Percentiles rank a stretch among this genome's conserved stretches.
phyloP scores from a whole-genome alignment of 2,888 invertebrate species.

The Brachyptera risi region DNA sequence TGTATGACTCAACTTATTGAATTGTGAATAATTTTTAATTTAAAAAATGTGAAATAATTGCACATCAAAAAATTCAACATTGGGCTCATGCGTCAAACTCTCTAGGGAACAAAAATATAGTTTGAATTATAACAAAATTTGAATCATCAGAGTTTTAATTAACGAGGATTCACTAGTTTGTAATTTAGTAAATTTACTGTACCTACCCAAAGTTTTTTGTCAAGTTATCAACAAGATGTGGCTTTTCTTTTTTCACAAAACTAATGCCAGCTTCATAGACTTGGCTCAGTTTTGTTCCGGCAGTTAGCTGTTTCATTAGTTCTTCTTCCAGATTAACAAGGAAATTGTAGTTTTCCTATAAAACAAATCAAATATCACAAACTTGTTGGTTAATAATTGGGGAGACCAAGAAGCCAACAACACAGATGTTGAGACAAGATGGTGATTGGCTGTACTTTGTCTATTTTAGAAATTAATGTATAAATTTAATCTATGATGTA shows the following conservation, averaged over 20 bases:
- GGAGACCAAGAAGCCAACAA: no score
- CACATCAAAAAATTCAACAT: no score
- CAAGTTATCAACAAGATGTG: conserved; percentile 79
- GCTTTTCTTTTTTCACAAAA: conserved; percentile 81
- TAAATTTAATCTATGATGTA: no score
- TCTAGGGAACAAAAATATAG: conserved; percentile 15
- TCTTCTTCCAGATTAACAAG: conserved; percentile 86
- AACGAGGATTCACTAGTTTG: no score
- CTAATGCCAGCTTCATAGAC: conserved; percentile 82
- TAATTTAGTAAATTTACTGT: no score
- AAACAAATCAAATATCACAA: conserved; percentile 21
- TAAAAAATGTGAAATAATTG: no score
- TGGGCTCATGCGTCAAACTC: neutral
- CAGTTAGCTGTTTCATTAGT: conserved; percentile 75
- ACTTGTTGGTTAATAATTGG: neutral
- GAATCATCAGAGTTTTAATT: no score
- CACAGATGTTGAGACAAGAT: no score
- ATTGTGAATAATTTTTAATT: no score
- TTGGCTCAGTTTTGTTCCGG: conserved; percentile 77
- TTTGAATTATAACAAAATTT: neutral
- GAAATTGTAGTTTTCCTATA: conserved; percentile 88
- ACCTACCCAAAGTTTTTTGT: conserved; percentile 86
- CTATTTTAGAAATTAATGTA: no score
- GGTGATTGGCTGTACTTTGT: no score
- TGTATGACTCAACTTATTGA: no score